These are phyloP conservation scores for Thalassoma bifasciatum DNA, from an alignment of 2,113 vertebrate species.

Conservation along the genomic window DNA sequence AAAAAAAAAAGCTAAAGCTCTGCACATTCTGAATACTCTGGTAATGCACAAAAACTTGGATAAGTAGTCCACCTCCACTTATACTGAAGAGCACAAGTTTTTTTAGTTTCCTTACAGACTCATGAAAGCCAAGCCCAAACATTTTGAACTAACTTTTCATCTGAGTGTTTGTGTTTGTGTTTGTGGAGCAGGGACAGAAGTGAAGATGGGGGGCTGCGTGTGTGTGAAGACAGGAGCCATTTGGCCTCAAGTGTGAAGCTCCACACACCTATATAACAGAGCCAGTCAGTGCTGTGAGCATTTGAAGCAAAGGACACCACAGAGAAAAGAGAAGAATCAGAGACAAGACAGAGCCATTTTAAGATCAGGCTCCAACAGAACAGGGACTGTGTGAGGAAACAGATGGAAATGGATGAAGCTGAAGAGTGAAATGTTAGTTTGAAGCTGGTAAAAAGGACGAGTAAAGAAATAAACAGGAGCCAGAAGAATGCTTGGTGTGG, in stretches of 20 bases:
- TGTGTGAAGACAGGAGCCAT: constrained; percentile 67
- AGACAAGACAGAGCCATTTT: neutral
- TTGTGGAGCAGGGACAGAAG: constrained; percentile 43
- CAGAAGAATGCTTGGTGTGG: constrained; percentile 77
- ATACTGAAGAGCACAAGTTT: too few species aligned
- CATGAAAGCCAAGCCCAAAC: neutral
- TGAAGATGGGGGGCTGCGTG: constrained; percentile 30
- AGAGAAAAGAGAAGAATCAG: neutral
- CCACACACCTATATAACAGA: constrained; percentile 81
- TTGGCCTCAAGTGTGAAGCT: constrained; percentile 81
- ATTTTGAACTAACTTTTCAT: neutral
- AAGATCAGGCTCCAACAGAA: neutral
- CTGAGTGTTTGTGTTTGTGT: constrained; percentile 53
- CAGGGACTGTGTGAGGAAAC: neutral
- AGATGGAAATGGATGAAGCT: constrained; percentile 5
- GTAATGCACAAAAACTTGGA: too few species aligned
- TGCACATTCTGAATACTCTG: too few species aligned
- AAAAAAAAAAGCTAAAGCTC: too few species aligned
- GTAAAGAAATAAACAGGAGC: constrained; percentile 8
- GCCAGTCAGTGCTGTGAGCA: constrained; percentile 19
- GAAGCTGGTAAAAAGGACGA: constrained; percentile 40
- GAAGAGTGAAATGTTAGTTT: constrained; percentile 26
- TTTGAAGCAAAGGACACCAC: constrained; percentile 16
- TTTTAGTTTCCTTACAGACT: too few species aligned
- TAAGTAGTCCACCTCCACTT: too few species aligned